These are phyloP conservation scores for Embidobia sp. DNA, from an alignment of 2,888 invertebrate genomes.

Conservation along the genomic window DNA sequence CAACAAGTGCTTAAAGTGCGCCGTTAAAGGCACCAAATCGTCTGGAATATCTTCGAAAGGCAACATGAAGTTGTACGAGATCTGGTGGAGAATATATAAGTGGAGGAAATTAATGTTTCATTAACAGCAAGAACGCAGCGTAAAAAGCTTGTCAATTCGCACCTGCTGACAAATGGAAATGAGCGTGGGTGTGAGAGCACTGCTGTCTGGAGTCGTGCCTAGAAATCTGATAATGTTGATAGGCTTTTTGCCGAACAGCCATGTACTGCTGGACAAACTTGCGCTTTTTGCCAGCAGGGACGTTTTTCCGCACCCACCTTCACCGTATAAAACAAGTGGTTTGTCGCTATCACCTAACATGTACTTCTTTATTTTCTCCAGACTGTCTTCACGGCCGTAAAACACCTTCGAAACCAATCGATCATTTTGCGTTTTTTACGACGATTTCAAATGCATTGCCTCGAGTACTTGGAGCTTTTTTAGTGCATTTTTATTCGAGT, in stretches of 20 bases:
- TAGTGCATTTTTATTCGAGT: no score
- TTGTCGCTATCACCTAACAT: constrained; percentile 93
- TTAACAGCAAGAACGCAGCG: neutral
- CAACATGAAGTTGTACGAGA: constrained; percentile 94
- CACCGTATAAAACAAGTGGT: constrained; percentile 95
- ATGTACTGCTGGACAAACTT: constrained; percentile 88
- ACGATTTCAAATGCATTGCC: no score
- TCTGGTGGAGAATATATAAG: constrained; percentile 82
- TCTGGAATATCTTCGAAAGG: constrained; percentile 97
- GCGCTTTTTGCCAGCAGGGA: constrained; percentile 96
- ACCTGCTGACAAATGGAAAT: constrained; percentile 98
- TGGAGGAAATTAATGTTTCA: constrained; percentile 33
- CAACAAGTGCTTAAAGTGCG: constrained; percentile 96
- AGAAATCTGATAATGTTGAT: constrained; percentile 95
- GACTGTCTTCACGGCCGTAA: constrained; percentile 94
- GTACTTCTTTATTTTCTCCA: constrained; percentile 90
- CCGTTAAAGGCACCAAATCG: constrained; percentile 96
- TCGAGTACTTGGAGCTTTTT: no score
- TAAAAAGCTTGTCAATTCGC: constrained; percentile 16
- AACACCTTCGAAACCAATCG: constrained; percentile 88
- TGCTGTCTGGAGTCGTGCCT: constrained; percentile 98
- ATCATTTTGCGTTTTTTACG: no score
- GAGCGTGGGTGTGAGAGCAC: constrained; percentile 95
- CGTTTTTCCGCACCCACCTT: constrained; percentile 99
- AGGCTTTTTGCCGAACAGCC: constrained; percentile 89